Evolutionary conservation across 2,113 vertebrate genomes (phyloP).

Genomic region (Pongo abelii): DNA sequence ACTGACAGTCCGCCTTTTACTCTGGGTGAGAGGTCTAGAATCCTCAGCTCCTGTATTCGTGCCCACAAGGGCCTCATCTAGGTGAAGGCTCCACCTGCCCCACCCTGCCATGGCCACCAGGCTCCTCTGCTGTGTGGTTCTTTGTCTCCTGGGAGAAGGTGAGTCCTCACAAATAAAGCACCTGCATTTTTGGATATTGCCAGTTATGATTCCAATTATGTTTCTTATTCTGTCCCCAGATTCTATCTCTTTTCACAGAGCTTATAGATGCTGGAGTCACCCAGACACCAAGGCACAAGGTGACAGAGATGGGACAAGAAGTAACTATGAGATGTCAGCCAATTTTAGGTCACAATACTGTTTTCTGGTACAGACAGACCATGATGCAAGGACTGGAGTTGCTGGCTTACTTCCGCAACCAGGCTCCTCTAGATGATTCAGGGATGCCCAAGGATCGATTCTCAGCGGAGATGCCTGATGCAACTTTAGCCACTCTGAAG

Average conservation of each 20-base stretch:
- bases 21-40: neutral
- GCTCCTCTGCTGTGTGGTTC: neutral
- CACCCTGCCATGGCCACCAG: neutral
- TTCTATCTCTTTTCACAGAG: neutral
- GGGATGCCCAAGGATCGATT: neutral
- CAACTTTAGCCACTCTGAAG: neutral
- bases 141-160: conserved; percentile 25
- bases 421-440: fast-evolving
- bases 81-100: neutral
- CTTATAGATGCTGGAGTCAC: neutral
- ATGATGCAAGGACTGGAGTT: neutral
- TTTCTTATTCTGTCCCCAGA: neutral
- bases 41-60: neutral
- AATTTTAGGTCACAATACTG: fast-evolving
- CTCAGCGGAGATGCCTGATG: fast-evolving
- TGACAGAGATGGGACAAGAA: neutral
- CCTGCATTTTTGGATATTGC: neutral
- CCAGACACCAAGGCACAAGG: neutral
- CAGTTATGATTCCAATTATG: no score
- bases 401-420: neutral
- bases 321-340: neutral
- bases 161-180: neutral
- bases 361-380: conserved; percentile 53
- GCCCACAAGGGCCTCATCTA: neutral
- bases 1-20: neutral